A percentile compares a stretch with the other conserved stretches of the same genome.
phyloP scores from a whole-genome alignment of 2,797 vertebrate species.

The Linurgus olivaceus region DNA sequence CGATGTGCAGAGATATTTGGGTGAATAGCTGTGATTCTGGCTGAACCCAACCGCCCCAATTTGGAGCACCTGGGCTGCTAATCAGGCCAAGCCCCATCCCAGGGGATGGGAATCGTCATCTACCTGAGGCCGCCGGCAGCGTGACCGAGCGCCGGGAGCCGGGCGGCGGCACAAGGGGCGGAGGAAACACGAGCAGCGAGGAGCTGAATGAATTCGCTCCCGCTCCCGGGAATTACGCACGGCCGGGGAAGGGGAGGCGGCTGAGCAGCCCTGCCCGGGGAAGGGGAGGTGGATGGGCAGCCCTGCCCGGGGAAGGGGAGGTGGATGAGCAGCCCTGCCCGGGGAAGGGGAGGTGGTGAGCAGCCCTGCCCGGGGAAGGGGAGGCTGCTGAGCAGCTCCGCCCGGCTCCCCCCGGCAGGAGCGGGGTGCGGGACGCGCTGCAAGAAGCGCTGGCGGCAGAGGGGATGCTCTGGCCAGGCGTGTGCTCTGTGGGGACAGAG shows the following conservation, averaged over 20 bases:
- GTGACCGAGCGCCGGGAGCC: not conserved
- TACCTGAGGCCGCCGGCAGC: not conserved
- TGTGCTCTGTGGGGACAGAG: accelerated
- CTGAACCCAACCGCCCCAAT: not conserved
- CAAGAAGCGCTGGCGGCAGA: not conserved
- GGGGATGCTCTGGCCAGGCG: accelerated
- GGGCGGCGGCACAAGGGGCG: not conserved
- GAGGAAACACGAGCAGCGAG: not conserved
- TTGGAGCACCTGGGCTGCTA: not conserved
- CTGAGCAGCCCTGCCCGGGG: not conserved
- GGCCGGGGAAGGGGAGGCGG: not conserved
- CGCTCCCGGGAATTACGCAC: not conserved
- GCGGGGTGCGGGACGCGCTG: not conserved
- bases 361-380: not conserved
- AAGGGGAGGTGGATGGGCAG: not conserved
- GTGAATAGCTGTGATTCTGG: not conserved
- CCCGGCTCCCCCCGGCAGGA: not conserved
- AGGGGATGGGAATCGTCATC: not conserved
- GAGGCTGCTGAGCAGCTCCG: not conserved
- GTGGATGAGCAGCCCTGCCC: not conserved
- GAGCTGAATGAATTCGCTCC: conserved; percentile 45
- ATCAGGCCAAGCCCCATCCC: not conserved
- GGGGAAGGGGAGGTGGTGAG: not conserved
- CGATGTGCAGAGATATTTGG: accelerated
- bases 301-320: not conserved